These are phyloP conservation scores for Diachasma alloeum DNA, from an alignment of 1,140 invertebrate genomes.

Conservation along the genomic window DNA sequence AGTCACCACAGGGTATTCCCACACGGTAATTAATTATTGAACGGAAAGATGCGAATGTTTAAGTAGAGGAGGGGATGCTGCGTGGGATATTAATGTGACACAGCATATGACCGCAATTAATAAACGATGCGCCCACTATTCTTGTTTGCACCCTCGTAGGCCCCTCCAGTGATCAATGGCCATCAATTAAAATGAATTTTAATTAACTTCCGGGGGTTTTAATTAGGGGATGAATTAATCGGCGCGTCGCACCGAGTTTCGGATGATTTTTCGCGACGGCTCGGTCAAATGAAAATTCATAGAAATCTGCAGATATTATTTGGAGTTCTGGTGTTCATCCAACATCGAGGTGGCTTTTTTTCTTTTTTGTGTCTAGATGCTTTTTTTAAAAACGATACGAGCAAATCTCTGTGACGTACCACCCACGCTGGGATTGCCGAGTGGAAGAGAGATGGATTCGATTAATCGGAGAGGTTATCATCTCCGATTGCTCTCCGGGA, in stretches of 20 bases:
- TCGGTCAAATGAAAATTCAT: background rate
- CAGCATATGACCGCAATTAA: conserved; percentile 6
- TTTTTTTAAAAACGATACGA: background rate
- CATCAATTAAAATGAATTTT: background rate
- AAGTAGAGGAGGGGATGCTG: background rate
- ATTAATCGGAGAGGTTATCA: conserved; percentile 4
- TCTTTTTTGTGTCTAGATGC: background rate
- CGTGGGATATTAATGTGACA: background rate
- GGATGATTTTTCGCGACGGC: no score
- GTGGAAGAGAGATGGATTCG: background rate
- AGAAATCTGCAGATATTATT: background rate
- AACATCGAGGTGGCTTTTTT: background rate
- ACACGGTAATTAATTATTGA: background rate
- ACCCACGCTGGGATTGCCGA: background rate
- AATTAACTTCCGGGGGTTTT: background rate
- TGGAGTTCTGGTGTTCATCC: background rate
- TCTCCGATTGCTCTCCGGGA: background rate
- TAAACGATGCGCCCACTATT: background rate
- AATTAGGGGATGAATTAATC: background rate
- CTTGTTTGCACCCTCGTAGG: background rate
- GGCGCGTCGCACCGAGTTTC: no score
- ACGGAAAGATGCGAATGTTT: background rate
- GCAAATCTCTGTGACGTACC: background rate
- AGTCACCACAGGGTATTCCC: background rate
- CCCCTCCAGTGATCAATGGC: background rate